Base-by-base conservation (phyloP, 2,888 invertebrate species). In the Argyresthia albistria region DNA sequence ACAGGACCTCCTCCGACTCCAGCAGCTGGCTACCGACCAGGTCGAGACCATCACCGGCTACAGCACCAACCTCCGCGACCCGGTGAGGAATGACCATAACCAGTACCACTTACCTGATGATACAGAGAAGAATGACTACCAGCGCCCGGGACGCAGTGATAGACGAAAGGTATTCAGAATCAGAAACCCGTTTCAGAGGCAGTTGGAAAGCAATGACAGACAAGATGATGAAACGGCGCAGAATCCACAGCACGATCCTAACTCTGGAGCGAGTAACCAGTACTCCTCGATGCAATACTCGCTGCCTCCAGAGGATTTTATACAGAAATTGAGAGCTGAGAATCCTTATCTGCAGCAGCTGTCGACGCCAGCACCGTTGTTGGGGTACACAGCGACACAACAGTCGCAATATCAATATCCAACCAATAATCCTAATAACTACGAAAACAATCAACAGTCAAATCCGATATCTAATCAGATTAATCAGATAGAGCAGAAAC, bases 201-300 rank as follows among this genome's bases (percentile, higher is more conserved):
- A 78, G 58, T 59, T 70, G 14, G 74, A 80, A 54, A 70, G 76
- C 37, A 66, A 69, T 42, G 65, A 62, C 52, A 62, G 61, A 53
- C 71, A 69, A 56, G 68, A 68, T 35, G 66, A 62, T 43, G 68
- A 62, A 43, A 56, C 59, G 53, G 52, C 42, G 8, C 35, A 35
- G 1, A 50, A 46, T 12, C 66, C 71, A 57, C 53, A 65, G 42
- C 75, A 73, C 51, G 88, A 88, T 66, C 80, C 66, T 57, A 77
- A 74, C 50, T 67, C 73, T 25, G 81, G 80, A 62, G 80, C 86
- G 69, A 88, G 87, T 73, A 86, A 84, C 69, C 86, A 87, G 70
- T 83, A 87, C 73, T 72, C 80, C 56, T 73, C 82, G 43, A 65
- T 84, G 66, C 84, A 86, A 68, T 88, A 86, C 63, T 84, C 84